Evolutionary conservation across 2,888 invertebrate species (phyloP), one percentile per base, ranked within the genome.

Genomic region (Therioaphis trifolii): DNA sequence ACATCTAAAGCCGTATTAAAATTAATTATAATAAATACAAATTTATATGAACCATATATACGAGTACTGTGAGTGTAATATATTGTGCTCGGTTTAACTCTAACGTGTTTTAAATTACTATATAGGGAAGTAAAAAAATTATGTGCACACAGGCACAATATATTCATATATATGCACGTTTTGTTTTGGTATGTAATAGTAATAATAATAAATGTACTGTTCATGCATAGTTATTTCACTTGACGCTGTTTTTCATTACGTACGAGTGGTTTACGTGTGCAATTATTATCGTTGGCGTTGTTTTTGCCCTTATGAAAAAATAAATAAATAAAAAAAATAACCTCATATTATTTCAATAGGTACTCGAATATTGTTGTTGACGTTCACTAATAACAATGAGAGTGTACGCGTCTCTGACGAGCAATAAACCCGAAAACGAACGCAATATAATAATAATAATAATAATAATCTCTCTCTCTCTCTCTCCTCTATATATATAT

Each of bases 231-330:
- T 58, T 74, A 74, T 58, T 58, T 55, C 49, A 35, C 55, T 74
- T 15, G 55, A 74, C 40, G 18, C 14, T 52, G 72, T 35, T 52
- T 72, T 74, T 74, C 52, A 55, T 74, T 55, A 74, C 35, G 29
- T 7, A 52, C n/a, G n/a, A 49, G 27, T 72, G 49, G 7, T 49
- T 12, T 29, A 27, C 49, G 46, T 15, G 71, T 49, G 7, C n/a
- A 27, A 27, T 21, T 29, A 52, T 72, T 49, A 52, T 72, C n/a
- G 72, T 49, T 72, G n/a, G 49, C n/a, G 18, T 24, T 72, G 72
- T 72, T 72, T 49, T 72, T 58, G 21, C 24, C 21, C 58, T 58
- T 3, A 24, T 21, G 46, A 12, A 46, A 46, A 46, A 46, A 46
- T 9, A 46, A 46, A 46, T 14, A 12, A 46, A 46, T 9, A 46